Evolutionary conservation across 2,797 vertebrate species (phyloP), one percentile per base, ranked within the genome.

Genomic region (Liparis tanakae): DNA sequence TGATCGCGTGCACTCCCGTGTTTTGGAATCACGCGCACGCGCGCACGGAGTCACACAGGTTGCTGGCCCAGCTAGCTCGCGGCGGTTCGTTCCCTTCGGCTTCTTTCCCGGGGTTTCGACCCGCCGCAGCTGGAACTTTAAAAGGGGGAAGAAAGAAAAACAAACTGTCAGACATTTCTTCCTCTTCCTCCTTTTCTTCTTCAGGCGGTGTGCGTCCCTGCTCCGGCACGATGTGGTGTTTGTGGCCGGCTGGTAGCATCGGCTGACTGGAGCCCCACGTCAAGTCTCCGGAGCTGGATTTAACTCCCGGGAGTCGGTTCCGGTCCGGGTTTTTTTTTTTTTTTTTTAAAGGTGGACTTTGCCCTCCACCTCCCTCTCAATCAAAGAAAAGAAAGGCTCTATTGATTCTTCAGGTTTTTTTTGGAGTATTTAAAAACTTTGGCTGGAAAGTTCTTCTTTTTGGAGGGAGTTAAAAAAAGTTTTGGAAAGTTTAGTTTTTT

Each of bases 211-310:
- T 41, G 39, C 39, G 1, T 12, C 13, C 4, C 5, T 12, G 14
- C 10, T 60, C 74, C 14, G 72, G 12, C 87, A 87, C 3, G 80
- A 86, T 84, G 90, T 54, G 75, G 64, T 70, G 82, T 54, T 81
- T 87, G 78, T 87, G 89, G 82, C 85, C 80, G 81, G 89, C 86
- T 20, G 88, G 80, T 72, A 90, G 92, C 86, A 84, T 93, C 83
- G 90, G 91, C 80, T 91, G 89, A 90, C 81, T 66, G 6, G 41
- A 82, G 76, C 79, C 60, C 10, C 34, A 36, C 66, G 68, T 78
- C 68, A 56, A 34, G 34, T 39, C 46, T 62, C 59, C 67, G 33
- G 70, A 78, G 50, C 55, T 72, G 80, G 70, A 76, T 62, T 60
- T 64, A 67, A 20, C 56, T 62, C 77, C 48, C 39, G 33, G 4